Conservation (phyloP, 2,888 invertebrate species). For the Epirrhoe tristata region DNA sequence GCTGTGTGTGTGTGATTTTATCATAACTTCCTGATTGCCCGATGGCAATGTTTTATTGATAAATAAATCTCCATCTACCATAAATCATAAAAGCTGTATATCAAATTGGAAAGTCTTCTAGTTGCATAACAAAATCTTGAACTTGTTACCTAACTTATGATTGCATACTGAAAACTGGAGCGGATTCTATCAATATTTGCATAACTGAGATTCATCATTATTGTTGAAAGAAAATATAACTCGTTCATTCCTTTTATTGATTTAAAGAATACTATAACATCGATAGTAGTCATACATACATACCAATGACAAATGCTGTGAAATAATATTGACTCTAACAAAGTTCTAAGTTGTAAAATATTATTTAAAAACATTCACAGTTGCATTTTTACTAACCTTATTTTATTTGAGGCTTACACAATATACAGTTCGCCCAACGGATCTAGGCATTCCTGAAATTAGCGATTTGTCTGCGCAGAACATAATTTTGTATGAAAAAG, state of each 20-base stretch:
- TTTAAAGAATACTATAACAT: slow-evolving; percentile 20
- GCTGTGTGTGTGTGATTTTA: slow-evolving; percentile 2
- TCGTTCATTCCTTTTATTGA: slow-evolving; percentile 16
- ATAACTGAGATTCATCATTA: slow-evolving; percentile 27
- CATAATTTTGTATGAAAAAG: no score
- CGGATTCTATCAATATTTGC: slow-evolving; percentile 44
- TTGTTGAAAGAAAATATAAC: slow-evolving; percentile 13
- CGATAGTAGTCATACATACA: slow-evolving; percentile 16
- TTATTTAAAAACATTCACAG: not conserved
- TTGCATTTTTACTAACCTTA: not conserved
- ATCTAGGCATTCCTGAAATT: no score
- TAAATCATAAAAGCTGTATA: slow-evolving; percentile 28
- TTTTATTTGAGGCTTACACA: not conserved
- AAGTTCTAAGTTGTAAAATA: not conserved
- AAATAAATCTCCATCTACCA: slow-evolving; percentile 28
- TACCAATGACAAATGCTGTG: not conserved
- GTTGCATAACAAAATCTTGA: slow-evolving; percentile 41
- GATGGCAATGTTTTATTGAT: slow-evolving; percentile 5
- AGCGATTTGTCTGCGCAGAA: no score
- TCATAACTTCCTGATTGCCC: slow-evolving; percentile 19
- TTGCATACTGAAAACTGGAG: slow-evolving; percentile 41
- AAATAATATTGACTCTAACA: slow-evolving; percentile 2
- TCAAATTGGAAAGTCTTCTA: slow-evolving; percentile 40
- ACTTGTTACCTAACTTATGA: slow-evolving; percentile 42
- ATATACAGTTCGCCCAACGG: no score